phyloP scores from a whole-genome alignment of 2,888 invertebrate species.

The Chelonus formosanus region DNA sequence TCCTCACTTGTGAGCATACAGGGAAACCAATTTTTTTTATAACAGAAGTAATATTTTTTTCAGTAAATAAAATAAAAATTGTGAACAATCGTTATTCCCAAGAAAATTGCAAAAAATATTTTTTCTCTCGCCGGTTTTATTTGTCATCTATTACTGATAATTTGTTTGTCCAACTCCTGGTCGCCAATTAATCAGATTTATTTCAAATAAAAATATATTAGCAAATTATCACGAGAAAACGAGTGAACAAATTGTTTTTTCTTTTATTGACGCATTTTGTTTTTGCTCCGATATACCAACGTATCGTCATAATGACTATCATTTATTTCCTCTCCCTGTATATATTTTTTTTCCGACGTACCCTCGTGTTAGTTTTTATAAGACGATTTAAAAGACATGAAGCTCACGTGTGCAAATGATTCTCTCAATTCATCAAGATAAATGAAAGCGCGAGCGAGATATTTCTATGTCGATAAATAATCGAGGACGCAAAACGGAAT shows the following conservation, averaged over 20 bases:
- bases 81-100: too few species aligned
- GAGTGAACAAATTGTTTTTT: neutral
- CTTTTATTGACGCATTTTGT: neutral
- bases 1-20: too few species aligned
- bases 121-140: too few species aligned
- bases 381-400: neutral
- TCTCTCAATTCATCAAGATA: slow-evolving; percentile 34
- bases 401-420: slow-evolving; percentile 16
- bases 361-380: slow-evolving; percentile 7
- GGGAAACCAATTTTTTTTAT: too few species aligned
- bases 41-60: too few species aligned
- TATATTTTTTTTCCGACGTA: neutral
- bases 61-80: too few species aligned
- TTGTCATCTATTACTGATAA: too few species aligned
- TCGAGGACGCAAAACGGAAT: slow-evolving; percentile 27
- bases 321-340: neutral
- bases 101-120: too few species aligned
- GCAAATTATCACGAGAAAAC: too few species aligned
- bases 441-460: slow-evolving; percentile 28
- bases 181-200: too few species aligned
- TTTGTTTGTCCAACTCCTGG: too few species aligned
- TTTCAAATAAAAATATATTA: too few species aligned
- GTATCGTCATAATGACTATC: neutral
- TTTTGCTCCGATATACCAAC: neutral
- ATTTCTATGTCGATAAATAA: slow-evolving; percentile 34